These are phyloP conservation scores for Benitochromis conjunctus DNA, from an alignment of 2,113 vertebrate genomes.

Conservation along the genomic window DNA sequence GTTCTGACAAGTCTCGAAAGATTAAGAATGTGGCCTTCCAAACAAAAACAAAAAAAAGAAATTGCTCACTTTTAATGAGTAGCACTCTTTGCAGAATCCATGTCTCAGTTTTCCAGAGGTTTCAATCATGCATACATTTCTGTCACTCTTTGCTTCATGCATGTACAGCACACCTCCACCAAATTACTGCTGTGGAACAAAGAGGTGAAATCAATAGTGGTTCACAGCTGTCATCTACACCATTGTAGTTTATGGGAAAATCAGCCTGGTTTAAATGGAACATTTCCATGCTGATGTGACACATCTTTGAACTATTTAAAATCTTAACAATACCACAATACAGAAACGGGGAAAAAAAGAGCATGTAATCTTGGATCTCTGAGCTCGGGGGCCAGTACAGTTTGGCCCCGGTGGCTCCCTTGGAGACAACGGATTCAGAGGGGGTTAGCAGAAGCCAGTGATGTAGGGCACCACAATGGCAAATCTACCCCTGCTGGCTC, in stretches of 20 bases:
- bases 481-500: slow-evolving; percentile 34
- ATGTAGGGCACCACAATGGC: slow-evolving; percentile 50
- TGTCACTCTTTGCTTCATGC: not conserved
- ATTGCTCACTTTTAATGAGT: not conserved
- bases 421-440: not conserved
- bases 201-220: slow-evolving; percentile 27
- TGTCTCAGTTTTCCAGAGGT: slow-evolving; percentile 6
- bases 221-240: not conserved
- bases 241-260: not conserved
- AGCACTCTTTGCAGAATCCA: not conserved
- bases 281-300: not conserved
- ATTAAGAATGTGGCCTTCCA: not conserved
- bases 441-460: not conserved
- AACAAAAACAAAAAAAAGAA: not conserved
- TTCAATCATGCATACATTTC: not conserved
- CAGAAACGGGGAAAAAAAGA: not conserved
- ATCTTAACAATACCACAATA: not conserved
- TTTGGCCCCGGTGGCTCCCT: not conserved
- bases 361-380: not conserved
- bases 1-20: not conserved
- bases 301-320: not conserved
- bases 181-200: slow-evolving; percentile 1
- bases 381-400: not conserved
- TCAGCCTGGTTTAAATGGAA: not conserved
- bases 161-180: not conserved